These are phyloP conservation scores for Eonycteris spelaea DNA, from an alignment of 2,113 vertebrate species.

Conservation along the genomic window DNA sequence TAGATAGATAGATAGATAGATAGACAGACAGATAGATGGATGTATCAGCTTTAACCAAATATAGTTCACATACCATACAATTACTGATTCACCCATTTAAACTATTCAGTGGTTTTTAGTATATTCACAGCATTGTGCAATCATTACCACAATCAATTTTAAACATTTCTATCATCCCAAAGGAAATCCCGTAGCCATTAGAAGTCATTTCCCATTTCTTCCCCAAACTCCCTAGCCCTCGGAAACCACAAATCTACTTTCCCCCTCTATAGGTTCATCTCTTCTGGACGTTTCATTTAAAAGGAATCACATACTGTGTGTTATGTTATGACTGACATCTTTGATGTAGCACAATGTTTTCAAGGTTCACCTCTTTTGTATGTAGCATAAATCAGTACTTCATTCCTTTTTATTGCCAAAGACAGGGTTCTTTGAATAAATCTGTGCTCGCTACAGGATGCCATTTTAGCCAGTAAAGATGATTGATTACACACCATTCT, in stretches of 20 bases:
- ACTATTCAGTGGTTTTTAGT: not conserved
- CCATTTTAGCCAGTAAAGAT: not conserved
- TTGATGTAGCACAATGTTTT: fast-evolving
- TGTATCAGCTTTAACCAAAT: not conserved
- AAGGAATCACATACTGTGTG: not conserved
- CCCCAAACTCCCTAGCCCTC: not conserved
- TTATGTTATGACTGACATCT: not conserved
- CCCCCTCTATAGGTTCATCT: not conserved
- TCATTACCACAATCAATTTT: not conserved
- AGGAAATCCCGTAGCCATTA: not conserved
- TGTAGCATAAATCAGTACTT: not conserved
- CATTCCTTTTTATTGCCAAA: not conserved
- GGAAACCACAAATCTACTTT: not conserved
- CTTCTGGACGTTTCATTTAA: not conserved
- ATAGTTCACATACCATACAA: not conserved
- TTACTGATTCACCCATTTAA: not conserved
- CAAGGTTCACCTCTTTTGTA: not conserved
- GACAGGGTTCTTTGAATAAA: not conserved
- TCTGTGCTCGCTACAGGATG: not conserved
- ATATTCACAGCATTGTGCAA: not conserved
- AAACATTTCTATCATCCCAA: not conserved
- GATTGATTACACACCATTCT: not conserved
- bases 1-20: no score
- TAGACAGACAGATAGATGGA: no score
- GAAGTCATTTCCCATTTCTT: not conserved